A percentile compares a stretch with the other conserved stretches of the same genome.
These are phyloP conservation scores for Varecia variegata DNA, from an alignment of 2,797 vertebrate species.

Conservation along the genomic window DNA sequence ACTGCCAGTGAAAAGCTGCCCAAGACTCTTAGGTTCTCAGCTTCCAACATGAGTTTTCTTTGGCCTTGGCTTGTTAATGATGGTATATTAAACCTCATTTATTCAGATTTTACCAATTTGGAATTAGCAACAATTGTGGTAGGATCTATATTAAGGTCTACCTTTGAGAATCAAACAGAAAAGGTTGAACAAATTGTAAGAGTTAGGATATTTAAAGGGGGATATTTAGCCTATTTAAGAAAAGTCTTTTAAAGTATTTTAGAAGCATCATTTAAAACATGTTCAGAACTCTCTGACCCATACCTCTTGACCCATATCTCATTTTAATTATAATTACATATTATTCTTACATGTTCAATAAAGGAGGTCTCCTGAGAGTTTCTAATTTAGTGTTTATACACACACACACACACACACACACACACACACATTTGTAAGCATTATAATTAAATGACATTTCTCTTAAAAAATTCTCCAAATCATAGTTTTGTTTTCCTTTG, in stretches of 20 bases:
- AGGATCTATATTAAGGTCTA: not conserved
- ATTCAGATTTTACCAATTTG: not conserved
- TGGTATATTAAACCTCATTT: not conserved
- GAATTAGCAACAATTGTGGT: not conserved
- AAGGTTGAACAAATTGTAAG: not conserved
- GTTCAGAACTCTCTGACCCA: not conserved
- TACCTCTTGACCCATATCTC: not conserved
- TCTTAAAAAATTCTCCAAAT: not conserved
- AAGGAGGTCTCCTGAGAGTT: not conserved
- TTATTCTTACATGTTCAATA: not conserved
- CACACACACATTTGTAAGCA: not conserved
- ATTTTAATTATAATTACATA: not conserved
- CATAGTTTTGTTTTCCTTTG: not conserved
- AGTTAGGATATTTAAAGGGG: constrained; percentile 13
- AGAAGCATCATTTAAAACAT: not conserved
- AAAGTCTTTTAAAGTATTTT: not conserved
- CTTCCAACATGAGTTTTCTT: not conserved
- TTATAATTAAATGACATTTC: constrained; percentile 2
- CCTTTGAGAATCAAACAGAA: constrained; percentile 6
- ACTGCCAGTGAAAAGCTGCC: not conserved
- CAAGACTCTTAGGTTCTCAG: not conserved
- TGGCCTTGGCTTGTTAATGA: not conserved
- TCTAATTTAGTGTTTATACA: not conserved
- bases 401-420: no score
- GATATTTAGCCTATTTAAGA: constrained; percentile 19